Evolutionary conservation across 2,113 vertebrate species (phyloP), one percentile per base, ranked within the genome.

Genomic region (Salvator merianae): DNA sequence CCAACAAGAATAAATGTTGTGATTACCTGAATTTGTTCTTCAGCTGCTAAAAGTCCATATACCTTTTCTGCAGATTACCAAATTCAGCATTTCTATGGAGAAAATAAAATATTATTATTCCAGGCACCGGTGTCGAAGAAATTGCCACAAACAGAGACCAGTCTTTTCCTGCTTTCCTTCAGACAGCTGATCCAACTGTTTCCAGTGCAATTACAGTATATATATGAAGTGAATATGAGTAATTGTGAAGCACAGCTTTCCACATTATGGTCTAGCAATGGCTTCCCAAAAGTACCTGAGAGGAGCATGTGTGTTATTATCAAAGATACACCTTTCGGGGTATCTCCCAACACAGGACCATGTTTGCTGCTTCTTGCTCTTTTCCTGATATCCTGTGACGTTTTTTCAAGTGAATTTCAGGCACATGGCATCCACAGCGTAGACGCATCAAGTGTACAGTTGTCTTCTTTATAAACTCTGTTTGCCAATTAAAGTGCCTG

Each of bases 11-110:
- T 38, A 73, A 24, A 81, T 12, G 53, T 85, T 83, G 22, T 70
- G 5, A 32, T 95, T 96, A 96, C 96, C 96, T 96, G 95, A 90
- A 84, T 92, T 90, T 93, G 84, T 77, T 92, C 93, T 94, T 95
- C 92, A 90, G 88, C 78, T 93, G 90, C 78, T 91, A 95, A 90
- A 94, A 91, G 90, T 94, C 94, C 95, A 95, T 92, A 87, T 0
- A 1, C 77, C 91, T 50, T 84, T 88, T 93, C 87, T 95, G 91
- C 77, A 43, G 86, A 86, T 70, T 84, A 91, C 34, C 0, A 8
- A 90, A 93, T 91, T 92, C 90, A 95, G 87, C 94, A 96, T 96
- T 89, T 94, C 96, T 96, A 90, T 40, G 93, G 73, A 79, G 40
- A 30, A 86, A n/a, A 87, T 84, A 87, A 38, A 90, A 53, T 71